A percentile compares a stretch with the other conserved stretches of the same genome.
These are phyloP conservation scores for Naja naja DNA, from an alignment of 2,113 vertebrate genomes.

Conservation along the genomic window DNA sequence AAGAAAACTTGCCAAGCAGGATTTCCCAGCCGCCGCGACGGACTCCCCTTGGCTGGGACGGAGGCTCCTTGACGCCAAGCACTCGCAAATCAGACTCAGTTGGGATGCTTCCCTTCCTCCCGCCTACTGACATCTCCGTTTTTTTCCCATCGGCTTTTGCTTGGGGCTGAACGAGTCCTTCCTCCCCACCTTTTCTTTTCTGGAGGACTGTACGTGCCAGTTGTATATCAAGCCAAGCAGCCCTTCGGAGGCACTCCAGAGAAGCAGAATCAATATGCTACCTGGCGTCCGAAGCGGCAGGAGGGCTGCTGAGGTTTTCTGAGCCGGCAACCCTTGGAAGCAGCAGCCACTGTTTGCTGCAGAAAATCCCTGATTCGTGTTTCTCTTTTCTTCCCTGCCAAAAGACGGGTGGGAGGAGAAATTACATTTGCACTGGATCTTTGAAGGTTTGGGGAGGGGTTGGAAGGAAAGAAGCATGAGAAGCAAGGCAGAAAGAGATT, in stretches of 20 bases:
- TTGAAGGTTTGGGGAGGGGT: background rate
- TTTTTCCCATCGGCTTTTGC: conserved; percentile 31
- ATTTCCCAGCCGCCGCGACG: background rate
- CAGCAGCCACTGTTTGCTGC: conserved; percentile 16
- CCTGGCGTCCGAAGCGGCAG: background rate
- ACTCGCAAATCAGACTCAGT: conserved; percentile 29
- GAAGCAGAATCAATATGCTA: background rate
- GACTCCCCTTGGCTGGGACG: conserved; percentile 16
- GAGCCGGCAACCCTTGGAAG: background rate
- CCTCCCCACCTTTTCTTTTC: background rate
- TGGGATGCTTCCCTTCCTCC: background rate
- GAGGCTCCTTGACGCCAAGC: conserved; percentile 36
- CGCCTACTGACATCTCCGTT: conserved; percentile 36
- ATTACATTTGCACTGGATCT: conserved; percentile 8
- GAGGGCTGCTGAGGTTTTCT: background rate
- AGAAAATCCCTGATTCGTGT: conserved; percentile 4
- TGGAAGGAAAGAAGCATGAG: background rate
- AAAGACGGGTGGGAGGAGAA: background rate
- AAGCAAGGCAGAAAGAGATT: background rate
- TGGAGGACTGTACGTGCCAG: background rate
- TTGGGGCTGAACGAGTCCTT: background rate
- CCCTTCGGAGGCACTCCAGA: background rate
- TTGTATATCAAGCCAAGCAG: background rate
- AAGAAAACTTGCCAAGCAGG: conserved; percentile 45
- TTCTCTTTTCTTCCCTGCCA: background rate